Conservation (phyloP, 2,113 vertebrate genomes). For the Pseudorhombus dupliciocellatus region DNA sequence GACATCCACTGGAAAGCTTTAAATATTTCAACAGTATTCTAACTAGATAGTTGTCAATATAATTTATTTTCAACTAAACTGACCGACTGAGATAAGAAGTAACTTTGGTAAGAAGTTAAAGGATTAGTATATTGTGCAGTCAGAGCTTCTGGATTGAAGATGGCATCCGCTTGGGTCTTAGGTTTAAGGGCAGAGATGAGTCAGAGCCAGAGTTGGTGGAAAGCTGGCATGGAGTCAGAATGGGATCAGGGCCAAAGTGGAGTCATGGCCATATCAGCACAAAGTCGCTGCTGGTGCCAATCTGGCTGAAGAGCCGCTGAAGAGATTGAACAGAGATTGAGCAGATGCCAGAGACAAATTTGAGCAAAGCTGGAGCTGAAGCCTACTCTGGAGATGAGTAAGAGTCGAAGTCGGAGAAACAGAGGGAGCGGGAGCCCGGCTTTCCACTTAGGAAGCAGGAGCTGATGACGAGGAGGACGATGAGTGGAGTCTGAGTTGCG, state of each 20-base stretch:
- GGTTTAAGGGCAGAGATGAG: conserved; percentile 51
- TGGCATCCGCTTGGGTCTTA: conserved; percentile 16
- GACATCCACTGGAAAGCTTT: background rate
- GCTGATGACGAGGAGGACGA: conserved; percentile 69
- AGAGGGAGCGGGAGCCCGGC: conserved; percentile 50
- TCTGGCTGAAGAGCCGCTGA: conserved; percentile 33
- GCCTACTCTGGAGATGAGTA: conserved; percentile 61
- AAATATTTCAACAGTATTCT: too few relatives aligned
- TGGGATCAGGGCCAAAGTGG: conserved; percentile 30
- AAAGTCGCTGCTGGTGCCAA: conserved; percentile 34
- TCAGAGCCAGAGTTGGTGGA: conserved; percentile 41
- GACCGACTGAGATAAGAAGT: too few relatives aligned
- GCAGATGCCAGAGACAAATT: conserved; percentile 31
- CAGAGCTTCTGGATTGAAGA: conserved; percentile 23
- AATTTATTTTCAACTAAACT: background rate
- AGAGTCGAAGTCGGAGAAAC: conserved; percentile 59
- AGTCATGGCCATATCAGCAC: conserved; percentile 52
- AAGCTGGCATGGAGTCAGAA: conserved; percentile 44
- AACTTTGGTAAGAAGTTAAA: conserved; percentile 17
- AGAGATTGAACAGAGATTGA: conserved; percentile 52
- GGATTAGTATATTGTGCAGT: conserved; percentile 7
- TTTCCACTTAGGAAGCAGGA: conserved; percentile 54
- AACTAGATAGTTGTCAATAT: background rate
- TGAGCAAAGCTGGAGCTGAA: conserved; percentile 48
- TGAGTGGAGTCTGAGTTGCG: conserved; percentile 70